Evolutionary conservation across 2,113 vertebrate species (phyloP).

Genomic region (Heterotilapia buettikoferi): DNA sequence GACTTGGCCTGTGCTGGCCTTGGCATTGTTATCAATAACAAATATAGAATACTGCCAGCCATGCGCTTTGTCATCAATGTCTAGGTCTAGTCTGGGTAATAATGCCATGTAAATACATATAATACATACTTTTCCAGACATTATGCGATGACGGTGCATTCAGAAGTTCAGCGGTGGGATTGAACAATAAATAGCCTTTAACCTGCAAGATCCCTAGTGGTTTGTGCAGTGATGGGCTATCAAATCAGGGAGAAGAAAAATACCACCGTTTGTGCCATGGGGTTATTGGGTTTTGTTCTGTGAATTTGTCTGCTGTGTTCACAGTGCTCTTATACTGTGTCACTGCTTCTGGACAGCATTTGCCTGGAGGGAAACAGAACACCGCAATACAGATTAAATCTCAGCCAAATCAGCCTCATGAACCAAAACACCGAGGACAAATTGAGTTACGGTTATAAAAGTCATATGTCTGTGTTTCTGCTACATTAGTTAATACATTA

Average conservation of each 20-base stretch:
- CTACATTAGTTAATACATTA: not conserved
- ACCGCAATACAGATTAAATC: constrained; percentile 11
- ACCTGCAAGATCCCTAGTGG: not conserved
- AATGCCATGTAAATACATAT: not conserved
- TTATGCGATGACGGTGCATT: not conserved
- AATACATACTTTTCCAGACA: not conserved
- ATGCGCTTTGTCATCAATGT: not conserved
- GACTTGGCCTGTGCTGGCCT: not conserved
- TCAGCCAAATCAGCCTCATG: not conserved
- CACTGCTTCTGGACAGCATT: constrained; percentile 4
- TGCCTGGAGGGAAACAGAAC: constrained; percentile 9
- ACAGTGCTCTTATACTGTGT: not conserved
- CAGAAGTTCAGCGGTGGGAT: not conserved
- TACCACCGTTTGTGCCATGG: not conserved
- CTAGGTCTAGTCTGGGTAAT: not conserved
- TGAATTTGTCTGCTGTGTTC: not conserved
- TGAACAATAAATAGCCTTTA: not conserved
- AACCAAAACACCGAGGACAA: not conserved
- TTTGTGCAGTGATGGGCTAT: not conserved
- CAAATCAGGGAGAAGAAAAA: not conserved
- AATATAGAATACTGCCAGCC: not conserved
- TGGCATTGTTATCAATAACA: not conserved
- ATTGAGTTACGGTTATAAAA: not conserved
- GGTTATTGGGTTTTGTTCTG: not conserved
- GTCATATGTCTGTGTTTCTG: not conserved